Percentiles rank a stretch among this genome's conserved stretches.
Evolutionary conservation across 2,113 vertebrate species (phyloP).

Genomic region (Bucco capensis): DNA sequence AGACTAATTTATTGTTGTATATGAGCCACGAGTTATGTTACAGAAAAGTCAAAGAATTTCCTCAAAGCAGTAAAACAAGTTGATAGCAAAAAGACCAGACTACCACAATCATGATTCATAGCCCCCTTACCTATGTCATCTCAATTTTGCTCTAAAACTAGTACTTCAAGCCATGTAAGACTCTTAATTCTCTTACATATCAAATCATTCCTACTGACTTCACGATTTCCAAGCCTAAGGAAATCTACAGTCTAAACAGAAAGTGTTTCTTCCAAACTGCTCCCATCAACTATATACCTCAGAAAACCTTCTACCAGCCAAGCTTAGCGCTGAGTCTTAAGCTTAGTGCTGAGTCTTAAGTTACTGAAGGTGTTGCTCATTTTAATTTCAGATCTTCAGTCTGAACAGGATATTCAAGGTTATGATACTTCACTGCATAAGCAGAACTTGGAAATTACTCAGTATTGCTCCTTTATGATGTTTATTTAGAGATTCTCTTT

Average conservation of each 20-base stretch:
- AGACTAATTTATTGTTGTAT: not conserved
- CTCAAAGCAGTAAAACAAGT: not conserved
- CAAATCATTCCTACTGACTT: not conserved
- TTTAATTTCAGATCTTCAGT: slow-evolving; percentile 45
- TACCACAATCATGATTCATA: not conserved
- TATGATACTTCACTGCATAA: slow-evolving; percentile 35
- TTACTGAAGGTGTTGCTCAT: not conserved
- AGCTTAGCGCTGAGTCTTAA: not conserved
- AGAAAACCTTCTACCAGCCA: not conserved
- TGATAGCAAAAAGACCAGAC: not conserved
- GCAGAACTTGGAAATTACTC: slow-evolving; percentile 17
- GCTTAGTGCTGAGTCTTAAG: too few relatives aligned
- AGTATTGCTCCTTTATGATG: not conserved
- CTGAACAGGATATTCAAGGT: slow-evolving; percentile 34
- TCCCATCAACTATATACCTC: not conserved
- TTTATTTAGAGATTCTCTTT: slow-evolving; percentile 6
- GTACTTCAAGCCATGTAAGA: not conserved
- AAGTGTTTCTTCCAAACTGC: not conserved
- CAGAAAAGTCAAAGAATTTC: not conserved
- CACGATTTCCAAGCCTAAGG: not conserved
- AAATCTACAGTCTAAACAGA: not conserved
- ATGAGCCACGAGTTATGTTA: not conserved
- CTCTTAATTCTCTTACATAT: not conserved
- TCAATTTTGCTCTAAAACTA: not conserved
- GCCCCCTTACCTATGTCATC: not conserved